phyloP scores from a whole-genome alignment of 2,113 vertebrate species.

The Dolichallabes microphthalmus region DNA sequence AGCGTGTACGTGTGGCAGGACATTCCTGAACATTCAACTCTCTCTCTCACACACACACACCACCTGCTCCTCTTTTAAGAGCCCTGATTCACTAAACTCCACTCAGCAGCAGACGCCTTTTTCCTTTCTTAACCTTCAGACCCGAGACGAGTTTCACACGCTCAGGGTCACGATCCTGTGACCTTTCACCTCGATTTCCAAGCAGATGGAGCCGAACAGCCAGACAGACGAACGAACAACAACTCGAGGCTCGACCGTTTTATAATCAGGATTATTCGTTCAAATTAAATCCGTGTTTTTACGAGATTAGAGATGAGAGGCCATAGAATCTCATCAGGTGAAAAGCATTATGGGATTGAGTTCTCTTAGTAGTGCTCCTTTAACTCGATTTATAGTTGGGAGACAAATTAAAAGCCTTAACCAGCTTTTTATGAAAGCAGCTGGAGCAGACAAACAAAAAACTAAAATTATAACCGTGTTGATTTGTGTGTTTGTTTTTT shows the following conservation, averaged over 20 bases:
- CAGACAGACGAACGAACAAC: neutral
- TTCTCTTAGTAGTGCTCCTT: neutral
- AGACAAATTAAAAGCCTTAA: neutral
- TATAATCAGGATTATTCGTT: neutral
- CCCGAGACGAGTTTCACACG: conserved; percentile 15
- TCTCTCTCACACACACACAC: neutral
- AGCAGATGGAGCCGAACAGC: neutral
- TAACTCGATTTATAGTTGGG: too few relatives aligned
- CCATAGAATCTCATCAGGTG: neutral
- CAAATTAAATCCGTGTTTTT: neutral
- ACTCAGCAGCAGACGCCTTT: conserved; percentile 2
- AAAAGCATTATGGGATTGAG: neutral
- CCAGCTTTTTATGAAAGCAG: neutral
- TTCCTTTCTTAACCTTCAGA: neutral
- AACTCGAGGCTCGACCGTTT: neutral
- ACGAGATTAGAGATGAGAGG: neutral
- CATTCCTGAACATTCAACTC: neutral
- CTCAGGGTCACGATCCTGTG: neutral
- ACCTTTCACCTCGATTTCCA: conserved; percentile 8
- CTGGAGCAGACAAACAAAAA: neutral
- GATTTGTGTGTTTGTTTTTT: too few relatives aligned
- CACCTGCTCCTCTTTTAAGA: neutral
- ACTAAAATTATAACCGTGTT: too few relatives aligned
- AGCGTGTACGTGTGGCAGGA: neutral
- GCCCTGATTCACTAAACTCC: neutral